A percentile compares a stretch with the other conserved stretches of the same genome.
Evolutionary conservation across 2,113 vertebrate genomes (phyloP).

Genomic region (Poicephalus gulielmi): DNA sequence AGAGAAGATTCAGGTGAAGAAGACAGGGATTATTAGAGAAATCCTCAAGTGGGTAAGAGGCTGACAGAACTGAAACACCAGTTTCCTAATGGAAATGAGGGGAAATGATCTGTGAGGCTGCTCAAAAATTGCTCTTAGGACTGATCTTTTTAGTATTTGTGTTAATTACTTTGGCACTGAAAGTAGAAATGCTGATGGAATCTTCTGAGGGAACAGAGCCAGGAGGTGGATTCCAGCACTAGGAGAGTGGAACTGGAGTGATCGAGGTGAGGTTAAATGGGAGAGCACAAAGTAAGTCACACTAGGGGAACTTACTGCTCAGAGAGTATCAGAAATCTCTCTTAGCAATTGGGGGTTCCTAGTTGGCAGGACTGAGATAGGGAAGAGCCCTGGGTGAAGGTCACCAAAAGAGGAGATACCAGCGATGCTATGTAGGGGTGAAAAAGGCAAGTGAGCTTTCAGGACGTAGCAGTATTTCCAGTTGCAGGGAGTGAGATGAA

Average conservation of each 20-base stretch:
- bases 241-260: not conserved
- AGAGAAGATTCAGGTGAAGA: slow-evolving; percentile 1
- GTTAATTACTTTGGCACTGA: slow-evolving; percentile 37
- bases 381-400: not conserved
- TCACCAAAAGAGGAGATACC: not conserved
- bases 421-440: fast-evolving
- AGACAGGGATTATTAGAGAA: not conserved
- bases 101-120: not conserved
- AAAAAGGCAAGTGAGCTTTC: not conserved
- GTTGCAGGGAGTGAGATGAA: not conserved
- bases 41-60: not conserved
- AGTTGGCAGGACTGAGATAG: not conserved
- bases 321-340: not conserved
- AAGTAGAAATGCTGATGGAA: not conserved
- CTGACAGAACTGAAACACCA: not conserved
- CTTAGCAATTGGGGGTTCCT: not conserved
- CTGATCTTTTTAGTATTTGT: slow-evolving; percentile 9
- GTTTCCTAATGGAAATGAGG: not conserved
- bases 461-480: not conserved
- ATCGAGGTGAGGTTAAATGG: not conserved
- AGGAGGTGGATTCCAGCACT: not conserved
- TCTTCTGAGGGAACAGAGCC: not conserved
- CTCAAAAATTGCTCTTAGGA: slow-evolving; percentile 16
- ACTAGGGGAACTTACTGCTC: not conserved
- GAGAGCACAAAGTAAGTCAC: not conserved